Conservation (phyloP, 2,797 vertebrate species). For the Cyprinella venusta region DNA sequence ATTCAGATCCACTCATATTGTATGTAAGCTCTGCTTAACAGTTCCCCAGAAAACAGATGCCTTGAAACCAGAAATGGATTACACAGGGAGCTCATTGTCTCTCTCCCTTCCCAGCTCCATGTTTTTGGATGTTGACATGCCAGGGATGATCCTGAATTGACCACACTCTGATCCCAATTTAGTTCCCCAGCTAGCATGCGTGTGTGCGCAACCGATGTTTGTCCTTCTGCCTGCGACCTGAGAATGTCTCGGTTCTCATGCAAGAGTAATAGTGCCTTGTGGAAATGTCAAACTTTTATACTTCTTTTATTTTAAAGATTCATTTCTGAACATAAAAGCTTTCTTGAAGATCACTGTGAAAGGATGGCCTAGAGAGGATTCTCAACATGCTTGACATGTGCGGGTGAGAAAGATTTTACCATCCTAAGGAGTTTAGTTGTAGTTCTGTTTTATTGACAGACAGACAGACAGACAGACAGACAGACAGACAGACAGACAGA, state of each 20-base stretch:
- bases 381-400: constrained; percentile 37
- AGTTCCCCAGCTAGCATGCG: neutral
- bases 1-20: neutral
- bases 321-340: constrained; percentile 61
- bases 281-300: constrained; percentile 69
- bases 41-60: constrained; percentile 15
- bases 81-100: constrained; percentile 39
- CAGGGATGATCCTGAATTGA: constrained; percentile 37
- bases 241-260: constrained; percentile 69
- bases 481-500: no score
- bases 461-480: neutral
- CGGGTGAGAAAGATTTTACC: constrained; percentile 57
- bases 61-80: constrained; percentile 44
- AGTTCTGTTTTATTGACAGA: neutral
- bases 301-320: constrained; percentile 72
- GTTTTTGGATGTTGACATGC: constrained; percentile 41
- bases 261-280: constrained; percentile 72
- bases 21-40: constrained; percentile 22
- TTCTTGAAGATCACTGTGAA: constrained; percentile 34
- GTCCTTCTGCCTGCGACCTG: constrained; percentile 63
- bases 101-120: neutral
- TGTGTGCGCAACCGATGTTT: constrained; percentile 20
- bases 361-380: constrained; percentile 39
- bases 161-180: constrained; percentile 46
- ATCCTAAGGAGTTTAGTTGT: constrained; percentile 16